Evolutionary conservation across 2,797 vertebrate genomes (phyloP), one percentile per base, ranked within the genome.

Genomic region (Typhlichthys eigenmanni): DNA sequence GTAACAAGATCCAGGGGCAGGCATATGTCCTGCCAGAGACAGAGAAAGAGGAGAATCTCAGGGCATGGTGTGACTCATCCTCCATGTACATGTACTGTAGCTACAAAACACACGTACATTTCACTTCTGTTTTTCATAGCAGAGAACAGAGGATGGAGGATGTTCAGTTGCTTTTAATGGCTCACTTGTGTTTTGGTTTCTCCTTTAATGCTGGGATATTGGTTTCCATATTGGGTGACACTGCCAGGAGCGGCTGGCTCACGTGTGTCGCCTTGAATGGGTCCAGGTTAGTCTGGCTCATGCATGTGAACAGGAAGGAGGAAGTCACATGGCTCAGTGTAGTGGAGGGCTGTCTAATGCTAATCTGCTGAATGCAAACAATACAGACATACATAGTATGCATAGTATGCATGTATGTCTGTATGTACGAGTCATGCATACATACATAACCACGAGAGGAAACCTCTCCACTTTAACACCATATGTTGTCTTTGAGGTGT

Each of bases 1-100:
- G 90, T 90, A 92, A 92, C 87, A 85, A 72, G 91, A 92, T 88
- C 88, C 82, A 75, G 85, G 68, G 62, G 85, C 75, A 79, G 83
- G 83, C 72, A 71, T 64, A 49, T 0, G 85, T 87, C 72, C 80
- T 87, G 87, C 79, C 81, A 87, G 81, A 83, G 11, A 68, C 9
- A 45, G 24, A 9, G 29, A 38, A 32, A 19, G 57, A 47, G 57
- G 46, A 53, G 51, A 53, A 29, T 13, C 51, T 53, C 51, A 19
- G 17, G 19, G 52, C 19, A 54, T 54, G 19, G 52, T 54, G 52
- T 54, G 52, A 54, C 29, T 54, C 52, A 54, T 54, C 19, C 52
- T 52, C 19, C 19, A 16, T 38, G 34, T 8, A 38, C 34, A 38
- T 8, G 5, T 6, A 38, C 34, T 38, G 34, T 38, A 38, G 34